Evolutionary conservation across 2,888 invertebrate genomes (phyloP), one percentile per base, ranked within the genome.

Genomic region (Ceramica pisi): DNA sequence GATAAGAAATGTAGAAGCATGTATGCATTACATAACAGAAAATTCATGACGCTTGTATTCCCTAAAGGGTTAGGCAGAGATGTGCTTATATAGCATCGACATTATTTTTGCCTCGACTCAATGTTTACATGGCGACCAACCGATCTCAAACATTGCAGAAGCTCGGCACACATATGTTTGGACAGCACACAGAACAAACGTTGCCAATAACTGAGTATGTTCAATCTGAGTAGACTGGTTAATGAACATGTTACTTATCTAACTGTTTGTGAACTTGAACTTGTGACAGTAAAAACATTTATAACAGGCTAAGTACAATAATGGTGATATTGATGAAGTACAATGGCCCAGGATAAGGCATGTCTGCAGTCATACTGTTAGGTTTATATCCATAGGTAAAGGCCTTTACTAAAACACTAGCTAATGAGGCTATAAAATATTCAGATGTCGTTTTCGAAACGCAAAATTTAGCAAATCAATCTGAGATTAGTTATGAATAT

Each of bases 401-500:
- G n/a, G 35, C 21, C 21, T 48, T 16, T 21, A 16, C 31, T 50
- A 8, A 35, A 51, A 50, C 7, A 38, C 31, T 67, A 35, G 16
- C 26, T 35, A 46, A 67, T 23, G 23, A 44, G 35, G 19, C 48
- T 31, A 48, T 41, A 41, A 67, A 55, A 12, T 68, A 67, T 55
- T 38, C 35, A 38, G 26, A 56, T 69, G 9, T 9, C 19, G 14
- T 38, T 67, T 68, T 69, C 48, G 38, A 44, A 72, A 73, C 44
- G 35, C 41, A 26, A 26, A 4, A 41, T 31, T 55, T 38, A 4
- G 31, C 44, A 46, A 16, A 35, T 38, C 16, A 53, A 48, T 53
- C 62, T 21, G 26, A 57, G 50, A 44, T 56, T 26, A 48, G 31
- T 60, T 14, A 74, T 74, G 51, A 68, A 75, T 75, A 75, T 75